Conservation (phyloP, 2,797 vertebrate species). For the Decapterus maruadsi region DNA sequence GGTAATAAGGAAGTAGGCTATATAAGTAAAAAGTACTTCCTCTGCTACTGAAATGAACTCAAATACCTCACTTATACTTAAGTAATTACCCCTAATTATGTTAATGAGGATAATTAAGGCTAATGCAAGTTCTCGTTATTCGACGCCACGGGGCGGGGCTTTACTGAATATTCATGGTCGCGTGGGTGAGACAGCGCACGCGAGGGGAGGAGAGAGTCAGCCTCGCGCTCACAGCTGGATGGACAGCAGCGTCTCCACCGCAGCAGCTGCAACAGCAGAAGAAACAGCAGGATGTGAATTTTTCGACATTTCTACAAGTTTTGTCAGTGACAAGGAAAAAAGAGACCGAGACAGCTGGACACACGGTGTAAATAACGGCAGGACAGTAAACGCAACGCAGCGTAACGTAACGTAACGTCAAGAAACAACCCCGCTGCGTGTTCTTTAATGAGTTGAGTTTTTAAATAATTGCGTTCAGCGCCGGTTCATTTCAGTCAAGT, state of each 20-base stretch:
- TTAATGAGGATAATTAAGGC: background rate
- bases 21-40: no score
- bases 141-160: conserved; percentile 52
- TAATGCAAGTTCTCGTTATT: background rate
- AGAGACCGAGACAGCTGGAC: conserved; percentile 23
- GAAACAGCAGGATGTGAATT: conserved; percentile 53
- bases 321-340: conserved; percentile 23
- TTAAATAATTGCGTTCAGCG: background rate
- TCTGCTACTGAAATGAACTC: background rate
- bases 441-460: conserved; percentile 52
- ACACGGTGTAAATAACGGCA: background rate
- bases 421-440: conserved; percentile 13
- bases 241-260: conserved; percentile 26
- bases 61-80: background rate
- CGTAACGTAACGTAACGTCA: background rate
- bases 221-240: conserved; percentile 47
- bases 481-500: conserved; percentile 7
- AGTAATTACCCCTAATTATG: background rate
- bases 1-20: no score
- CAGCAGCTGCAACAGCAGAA: background rate
- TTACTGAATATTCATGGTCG: conserved; percentile 59
- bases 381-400: background rate
- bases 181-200: conserved; percentile 39
- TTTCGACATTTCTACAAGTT: conserved; percentile 15
- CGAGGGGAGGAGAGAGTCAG: conserved; percentile 1